These are phyloP conservation scores for Scyliorhinus canicula DNA, from an alignment of 2,797 vertebrate species.

Conservation along the genomic window DNA sequence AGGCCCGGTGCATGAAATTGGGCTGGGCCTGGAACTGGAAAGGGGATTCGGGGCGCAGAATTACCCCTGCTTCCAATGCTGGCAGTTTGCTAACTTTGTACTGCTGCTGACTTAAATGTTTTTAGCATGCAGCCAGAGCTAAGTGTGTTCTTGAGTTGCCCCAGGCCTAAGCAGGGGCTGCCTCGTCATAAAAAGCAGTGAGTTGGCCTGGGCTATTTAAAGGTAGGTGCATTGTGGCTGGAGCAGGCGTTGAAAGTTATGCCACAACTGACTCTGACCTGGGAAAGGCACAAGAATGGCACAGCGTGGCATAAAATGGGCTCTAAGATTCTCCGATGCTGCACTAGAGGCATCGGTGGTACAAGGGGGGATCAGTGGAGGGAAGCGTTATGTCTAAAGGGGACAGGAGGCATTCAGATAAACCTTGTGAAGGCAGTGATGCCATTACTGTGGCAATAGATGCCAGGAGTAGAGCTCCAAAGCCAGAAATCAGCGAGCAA, in stretches of 20 bases:
- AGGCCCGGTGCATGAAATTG: neutral
- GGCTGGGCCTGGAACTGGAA: too few relatives aligned
- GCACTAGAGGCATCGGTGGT: neutral
- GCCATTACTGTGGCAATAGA: neutral
- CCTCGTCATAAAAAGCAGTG: neutral
- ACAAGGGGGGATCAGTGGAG: neutral
- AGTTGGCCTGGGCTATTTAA: neutral
- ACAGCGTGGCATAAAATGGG: neutral
- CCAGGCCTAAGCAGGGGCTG: neutral
- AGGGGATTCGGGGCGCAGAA: neutral
- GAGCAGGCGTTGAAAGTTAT: neutral
- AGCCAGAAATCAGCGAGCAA: neutral
- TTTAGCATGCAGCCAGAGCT: neutral
- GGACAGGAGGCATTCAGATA: neutral
- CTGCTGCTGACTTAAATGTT: neutral
- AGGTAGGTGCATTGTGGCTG: neutral
- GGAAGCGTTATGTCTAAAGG: neutral
- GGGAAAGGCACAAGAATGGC: neutral
- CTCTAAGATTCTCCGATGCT: neutral
- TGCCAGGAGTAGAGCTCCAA: neutral
- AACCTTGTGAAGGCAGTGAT: neutral
- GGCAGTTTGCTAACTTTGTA: neutral
- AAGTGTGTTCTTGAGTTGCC: neutral
- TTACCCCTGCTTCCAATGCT: neutral
- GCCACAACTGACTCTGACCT: neutral